Base-by-base conservation (phyloP, 30 jellyfish, hydroid and myxozoan genomes). In the Euphysa ruthae region DNA sequence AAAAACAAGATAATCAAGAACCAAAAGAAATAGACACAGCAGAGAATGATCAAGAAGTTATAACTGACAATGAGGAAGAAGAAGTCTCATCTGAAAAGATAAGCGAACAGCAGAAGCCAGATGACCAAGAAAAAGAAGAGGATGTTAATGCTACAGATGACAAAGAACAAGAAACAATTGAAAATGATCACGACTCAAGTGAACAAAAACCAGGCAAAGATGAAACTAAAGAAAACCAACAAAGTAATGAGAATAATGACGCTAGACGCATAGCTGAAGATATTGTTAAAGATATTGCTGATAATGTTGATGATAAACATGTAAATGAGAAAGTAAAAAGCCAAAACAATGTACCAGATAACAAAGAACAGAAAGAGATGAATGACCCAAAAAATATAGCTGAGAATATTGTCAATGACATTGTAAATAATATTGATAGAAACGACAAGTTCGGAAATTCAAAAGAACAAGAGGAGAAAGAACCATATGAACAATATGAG, bases 391-490 rank as follows among this genome's bases (percentile, higher is more conserved):
- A 24, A 51, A 18, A 24, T 7, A 10, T 6, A 6, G 8, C 16
- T 15, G 20, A 6, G 22, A 12, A 18, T 6, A 18, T 8, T 12
- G 21, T 15, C 64, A 18, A 10, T 15, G 21, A 51, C 22, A 32
- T 8, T 18, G 64, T 8, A 24, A 18, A 10, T 12, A 32, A 51
- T 18, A 32, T 15, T 6, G 64, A 51, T 7, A 51, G 64, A 15
- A 12, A 51, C 12, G n/a, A 12, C 14, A n/a, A 38, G 52, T n/a
- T n/a, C n/a, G 52, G 52, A 10, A 51, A 51, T 18, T 12, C 16
- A 51, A 12, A 51, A 6, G 32, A 51, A 51, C 64, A 51, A 18
- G 32, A 51, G 64, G n/a, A 38, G 52, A n/a, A 38, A n/a, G 52
- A 38, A 12, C 12, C 22, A 12, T 24, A 51, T 10, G 12, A 24